Percentiles rank a stretch among this genome's conserved stretches.
These are phyloP conservation scores for Benitochromis conjunctus DNA, from an alignment of 2,113 vertebrate genomes.

Conservation along the genomic window DNA sequence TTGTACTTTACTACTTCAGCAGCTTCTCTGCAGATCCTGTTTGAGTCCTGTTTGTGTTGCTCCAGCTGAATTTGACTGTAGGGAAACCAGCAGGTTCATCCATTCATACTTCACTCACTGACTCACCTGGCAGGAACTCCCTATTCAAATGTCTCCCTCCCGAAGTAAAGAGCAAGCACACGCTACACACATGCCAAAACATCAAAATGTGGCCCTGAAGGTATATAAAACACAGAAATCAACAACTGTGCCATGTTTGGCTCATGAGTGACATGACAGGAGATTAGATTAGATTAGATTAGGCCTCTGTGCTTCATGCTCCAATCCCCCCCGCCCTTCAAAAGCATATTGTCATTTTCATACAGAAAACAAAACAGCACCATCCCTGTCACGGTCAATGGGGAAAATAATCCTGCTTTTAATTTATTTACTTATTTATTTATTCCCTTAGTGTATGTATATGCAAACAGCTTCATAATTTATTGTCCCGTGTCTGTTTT, in stretches of 20 bases:
- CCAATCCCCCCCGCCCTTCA: too few species aligned
- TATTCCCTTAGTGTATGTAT: neutral
- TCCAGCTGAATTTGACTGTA: constrained; percentile 26
- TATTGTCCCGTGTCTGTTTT: neutral
- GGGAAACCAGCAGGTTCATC: constrained; percentile 19
- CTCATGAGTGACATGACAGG: neutral
- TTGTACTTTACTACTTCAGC: neutral
- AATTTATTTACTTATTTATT: too few species aligned
- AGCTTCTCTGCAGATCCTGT: neutral
- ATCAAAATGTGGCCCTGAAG: neutral
- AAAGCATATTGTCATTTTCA: neutral
- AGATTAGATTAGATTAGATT: neutral
- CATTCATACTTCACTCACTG: neutral
- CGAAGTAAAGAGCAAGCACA: neutral
- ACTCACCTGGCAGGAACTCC: neutral
- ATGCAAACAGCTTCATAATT: neutral
- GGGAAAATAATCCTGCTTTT: neutral
- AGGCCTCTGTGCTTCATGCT: neutral
- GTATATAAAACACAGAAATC: neutral
- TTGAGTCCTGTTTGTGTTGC: neutral
- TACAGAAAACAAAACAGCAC: neutral
- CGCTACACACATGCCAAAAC: neutral
- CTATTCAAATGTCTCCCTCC: neutral
- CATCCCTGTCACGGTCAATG: neutral
- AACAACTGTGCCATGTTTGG: neutral